These are phyloP conservation scores for Parauchenoglanis ngamensis DNA, from an alignment of 2,797 vertebrate genomes.

Conservation along the genomic window DNA sequence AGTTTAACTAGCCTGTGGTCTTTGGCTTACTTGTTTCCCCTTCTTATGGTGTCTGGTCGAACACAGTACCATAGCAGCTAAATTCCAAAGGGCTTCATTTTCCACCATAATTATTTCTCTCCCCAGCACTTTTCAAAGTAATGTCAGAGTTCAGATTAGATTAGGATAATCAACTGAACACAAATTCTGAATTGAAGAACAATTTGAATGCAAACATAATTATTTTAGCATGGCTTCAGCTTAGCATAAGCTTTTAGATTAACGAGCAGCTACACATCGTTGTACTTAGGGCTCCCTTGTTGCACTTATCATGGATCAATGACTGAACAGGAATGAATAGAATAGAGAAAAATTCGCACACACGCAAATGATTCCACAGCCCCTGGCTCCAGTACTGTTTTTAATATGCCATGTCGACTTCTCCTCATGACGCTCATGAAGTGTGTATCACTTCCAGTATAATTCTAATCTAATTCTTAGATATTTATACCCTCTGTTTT, in stretches of 20 bases:
- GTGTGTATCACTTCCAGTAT: neutral
- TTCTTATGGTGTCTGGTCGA: neutral
- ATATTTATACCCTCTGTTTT: neutral
- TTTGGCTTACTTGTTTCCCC: neutral
- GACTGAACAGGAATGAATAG: neutral
- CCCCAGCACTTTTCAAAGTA: neutral
- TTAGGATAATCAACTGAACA: neutral
- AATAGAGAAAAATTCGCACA: too few species aligned
- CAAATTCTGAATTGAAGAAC: neutral
- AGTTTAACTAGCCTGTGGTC: neutral
- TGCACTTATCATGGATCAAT: neutral
- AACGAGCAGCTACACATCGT: neutral
- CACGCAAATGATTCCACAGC: neutral
- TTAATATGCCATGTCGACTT: neutral
- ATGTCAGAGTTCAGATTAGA: neutral
- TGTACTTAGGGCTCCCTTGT: neutral
- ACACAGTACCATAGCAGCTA: neutral
- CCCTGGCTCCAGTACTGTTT: neutral
- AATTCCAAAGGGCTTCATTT: neutral
- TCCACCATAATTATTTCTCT: neutral
- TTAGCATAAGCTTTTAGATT: neutral
- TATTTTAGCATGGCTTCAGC: neutral
- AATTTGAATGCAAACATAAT: neutral
- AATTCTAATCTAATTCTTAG: neutral
- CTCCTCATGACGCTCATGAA: neutral